Evolutionary conservation across 2,888 invertebrate species (phyloP), one percentile per base, ranked within the genome.

Genomic region (Cotesia congregata): DNA sequence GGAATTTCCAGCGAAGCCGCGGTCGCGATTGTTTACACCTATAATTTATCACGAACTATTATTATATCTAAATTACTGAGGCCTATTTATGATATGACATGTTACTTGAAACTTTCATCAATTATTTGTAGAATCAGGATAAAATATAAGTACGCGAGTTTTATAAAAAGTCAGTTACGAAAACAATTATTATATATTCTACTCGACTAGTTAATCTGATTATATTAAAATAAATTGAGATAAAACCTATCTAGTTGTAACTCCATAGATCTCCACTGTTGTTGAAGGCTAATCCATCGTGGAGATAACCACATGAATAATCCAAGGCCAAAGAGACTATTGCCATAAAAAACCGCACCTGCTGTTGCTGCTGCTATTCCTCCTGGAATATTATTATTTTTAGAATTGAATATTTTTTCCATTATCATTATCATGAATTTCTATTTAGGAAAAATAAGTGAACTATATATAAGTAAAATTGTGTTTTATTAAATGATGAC

Each of bases 321-420:
- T 12, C 86, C 12, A 1, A 83, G 79, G 0, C 86, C 89, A 38
- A 87, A n/a, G 61, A 89, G 80, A 71, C 86, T 84, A 78, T 90
- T 90, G 12, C 87, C 86, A 72, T 90, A 90, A 80, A 90, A 90
- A 50, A 88, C 80, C 5, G 86, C 88, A 6, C 90, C 90, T 2
- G 84, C 85, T 1, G 90, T 90, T 1, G 90, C 88, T 59, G 83
- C 83, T 0, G 83, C 83, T 40, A 90, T 85, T 5, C 88, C 89
- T 41, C 88, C 90, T 89, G 3, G 12, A 50, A 12, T 12, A 12
- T 12, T 1, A 20, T 20, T 30, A 30, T 30, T 30, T 20, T 20
- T 20, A 20, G 20, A 30, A 30, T 30, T 30, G 3, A 30, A 30
- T 3, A 30, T 30, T 30, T 30, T 30, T 30, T 30, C 3, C 3